Evolutionary conservation across 2,888 invertebrate species (phyloP), one percentile per base, ranked within the genome.

Genomic region (Silvanus unidentatus): DNA sequence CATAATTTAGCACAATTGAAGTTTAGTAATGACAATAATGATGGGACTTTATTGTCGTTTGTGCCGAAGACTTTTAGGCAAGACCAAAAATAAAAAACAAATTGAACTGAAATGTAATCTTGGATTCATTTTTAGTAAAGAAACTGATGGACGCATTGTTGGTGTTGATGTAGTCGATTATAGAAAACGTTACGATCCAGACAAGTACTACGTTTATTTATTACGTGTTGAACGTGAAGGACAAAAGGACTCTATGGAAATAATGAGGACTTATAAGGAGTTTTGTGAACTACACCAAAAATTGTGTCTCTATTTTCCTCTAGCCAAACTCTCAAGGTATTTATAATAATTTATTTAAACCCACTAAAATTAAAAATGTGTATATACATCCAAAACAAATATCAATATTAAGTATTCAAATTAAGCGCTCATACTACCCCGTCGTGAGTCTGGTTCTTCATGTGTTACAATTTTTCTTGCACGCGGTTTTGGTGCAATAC

Each of bases 211-310:
- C 72, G 94, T 97, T 58, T 94, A 91, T 68, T 86, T 91, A 52
- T 75, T 90, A 54, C 80, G 85, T 53, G 88, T 97, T 28, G 86
- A 84, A 63, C 77, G 97, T 42, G 88, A 87, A 58, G 84, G 84
- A 38, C 89, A 92, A 67, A 80, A 82, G n/a, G 90, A 92, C 66
- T 86, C 91, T 1, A 83, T 88, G 53, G 88, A 88, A 63, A 78
- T 99, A 42, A 93, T 95, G 70, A 84, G 99, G 48, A 90, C 94
- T 0, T 99, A 95, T 73, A 90, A 93, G 60, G 98, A 99, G 75
- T 97, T 98, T 73, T 87, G 89, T 10, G 99, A 99, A 72, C 83
- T 99, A 45, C 91, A 97, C 69, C 89, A 92, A 71, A 97, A 97
- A 74, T 76, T 99, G 38, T 90, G 92, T 65, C 75, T 89, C 55